Evolutionary conservation across 1,140 invertebrate genomes (phyloP).

Genomic region (Chrysomallon squamiferum): DNA sequence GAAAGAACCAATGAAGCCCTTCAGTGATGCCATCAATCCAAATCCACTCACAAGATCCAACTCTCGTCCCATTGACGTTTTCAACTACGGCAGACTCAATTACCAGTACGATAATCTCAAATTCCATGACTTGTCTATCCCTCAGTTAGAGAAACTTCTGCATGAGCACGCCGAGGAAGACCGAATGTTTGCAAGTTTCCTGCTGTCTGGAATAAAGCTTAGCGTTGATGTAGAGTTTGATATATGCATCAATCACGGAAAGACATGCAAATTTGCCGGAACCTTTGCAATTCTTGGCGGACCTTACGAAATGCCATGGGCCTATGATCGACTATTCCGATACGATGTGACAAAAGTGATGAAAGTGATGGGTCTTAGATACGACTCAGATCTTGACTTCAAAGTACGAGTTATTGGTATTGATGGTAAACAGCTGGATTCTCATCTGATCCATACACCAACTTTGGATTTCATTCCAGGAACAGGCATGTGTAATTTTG

Average conservation of each 20-base stretch:
- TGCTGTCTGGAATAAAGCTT: conserved; percentile 15
- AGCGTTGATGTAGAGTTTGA: conserved; percentile 19
- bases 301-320: conserved; percentile 26
- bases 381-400: conserved; percentile 10
- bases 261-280: conserved; percentile 17
- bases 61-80: background rate
- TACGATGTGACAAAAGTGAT: conserved; percentile 24
- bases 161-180: conserved; percentile 9
- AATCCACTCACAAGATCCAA: conserved; percentile 17
- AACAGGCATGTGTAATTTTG: too few relatives aligned
- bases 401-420: conserved; percentile 1
- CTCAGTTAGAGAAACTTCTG: conserved; percentile 15
- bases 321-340: conserved; percentile 25
- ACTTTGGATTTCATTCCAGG: conserved; percentile 9
- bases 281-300: conserved; percentile 27
- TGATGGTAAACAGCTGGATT: conserved; percentile 4
- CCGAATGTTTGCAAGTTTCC: conserved; percentile 20
- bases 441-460: background rate
- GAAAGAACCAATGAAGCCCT: conserved; percentile 17
- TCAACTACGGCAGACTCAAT: conserved; percentile 6
- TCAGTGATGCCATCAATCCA: conserved; percentile 18
- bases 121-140: conserved; percentile 19
- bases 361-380: conserved; percentile 11
- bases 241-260: conserved; percentile 3
- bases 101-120: conserved; percentile 31